These are phyloP conservation scores for Marmota flaviventris DNA, from an alignment of 2,113 vertebrate genomes.

Conservation along the genomic window DNA sequence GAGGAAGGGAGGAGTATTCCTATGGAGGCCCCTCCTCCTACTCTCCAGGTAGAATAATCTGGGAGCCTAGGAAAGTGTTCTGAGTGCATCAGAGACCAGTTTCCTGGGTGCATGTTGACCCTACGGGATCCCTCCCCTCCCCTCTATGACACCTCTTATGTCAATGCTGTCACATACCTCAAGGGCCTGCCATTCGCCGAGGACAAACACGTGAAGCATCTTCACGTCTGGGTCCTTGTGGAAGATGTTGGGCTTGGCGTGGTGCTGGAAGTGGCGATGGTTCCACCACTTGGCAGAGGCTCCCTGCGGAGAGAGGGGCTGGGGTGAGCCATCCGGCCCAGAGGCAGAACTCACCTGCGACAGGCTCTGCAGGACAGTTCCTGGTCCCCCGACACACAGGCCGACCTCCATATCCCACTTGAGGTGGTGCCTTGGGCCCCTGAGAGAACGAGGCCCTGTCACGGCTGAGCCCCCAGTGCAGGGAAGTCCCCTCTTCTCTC, in stretches of 20 bases:
- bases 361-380: neutral
- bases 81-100: rapidly evolving
- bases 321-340: neutral
- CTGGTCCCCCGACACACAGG: neutral
- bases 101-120: rapidly evolving
- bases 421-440: neutral
- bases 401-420: neutral
- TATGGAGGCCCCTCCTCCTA: rapidly evolving
- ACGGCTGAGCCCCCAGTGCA: neutral
- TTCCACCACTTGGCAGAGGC: conserved; percentile 99
- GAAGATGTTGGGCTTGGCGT: conserved; percentile 97
- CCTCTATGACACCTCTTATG: rapidly evolving
- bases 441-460: rapidly evolving
- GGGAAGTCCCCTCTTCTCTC: neutral
- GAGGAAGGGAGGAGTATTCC: neutral
- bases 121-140: neutral
- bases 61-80: neutral
- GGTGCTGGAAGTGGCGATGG: conserved; percentile 97
- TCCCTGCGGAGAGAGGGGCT: conserved; percentile 87
- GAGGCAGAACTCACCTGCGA: neutral
- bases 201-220: conserved; percentile 94
- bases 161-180: conserved; percentile 87
- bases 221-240: conserved; percentile 96
- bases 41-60: neutral
- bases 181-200: conserved; percentile 93